Conservation (phyloP, 2,888 invertebrate species). For the Parochlus steinenii region DNA sequence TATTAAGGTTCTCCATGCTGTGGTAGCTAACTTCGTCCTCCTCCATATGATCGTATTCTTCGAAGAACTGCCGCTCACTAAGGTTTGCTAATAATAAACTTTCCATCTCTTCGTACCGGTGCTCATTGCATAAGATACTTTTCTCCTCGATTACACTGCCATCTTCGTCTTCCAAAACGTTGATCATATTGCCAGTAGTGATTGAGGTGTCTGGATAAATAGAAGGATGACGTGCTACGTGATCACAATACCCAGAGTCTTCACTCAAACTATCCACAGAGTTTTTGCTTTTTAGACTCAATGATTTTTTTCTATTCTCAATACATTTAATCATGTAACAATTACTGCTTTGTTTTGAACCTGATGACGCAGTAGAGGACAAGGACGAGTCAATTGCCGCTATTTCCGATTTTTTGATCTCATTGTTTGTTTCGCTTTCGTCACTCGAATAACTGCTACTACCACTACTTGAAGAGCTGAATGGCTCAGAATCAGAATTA, state of each 20-base stretch:
- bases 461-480: constrained; percentile 4
- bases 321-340: neutral
- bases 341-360: neutral
- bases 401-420: neutral
- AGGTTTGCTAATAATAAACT: neutral
- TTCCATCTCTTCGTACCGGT: neutral
- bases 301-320: constrained; percentile 6
- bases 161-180: constrained; percentile 11
- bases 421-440: constrained; percentile 4
- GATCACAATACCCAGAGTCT: constrained; percentile 28
- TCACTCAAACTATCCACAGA: constrained; percentile 66
- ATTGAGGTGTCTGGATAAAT: no score
- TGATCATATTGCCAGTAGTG: no score
- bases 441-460: constrained; percentile 10
- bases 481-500: constrained; percentile 10
- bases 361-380: constrained; percentile 3
- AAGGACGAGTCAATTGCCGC: constrained; percentile 6
- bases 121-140: constrained; percentile 1
- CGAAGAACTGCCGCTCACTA: no score
- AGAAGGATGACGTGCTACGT: constrained; percentile 2
- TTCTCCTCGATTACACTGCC: constrained; percentile 10
- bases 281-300: constrained; percentile 30
- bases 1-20: constrained; percentile 8
- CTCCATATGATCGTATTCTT: no score
- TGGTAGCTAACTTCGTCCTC: constrained; percentile 10